These are phyloP conservation scores for Amphibalanus amphitrite DNA, from an alignment of 1,140 invertebrate genomes.

Conservation along the genomic window DNA sequence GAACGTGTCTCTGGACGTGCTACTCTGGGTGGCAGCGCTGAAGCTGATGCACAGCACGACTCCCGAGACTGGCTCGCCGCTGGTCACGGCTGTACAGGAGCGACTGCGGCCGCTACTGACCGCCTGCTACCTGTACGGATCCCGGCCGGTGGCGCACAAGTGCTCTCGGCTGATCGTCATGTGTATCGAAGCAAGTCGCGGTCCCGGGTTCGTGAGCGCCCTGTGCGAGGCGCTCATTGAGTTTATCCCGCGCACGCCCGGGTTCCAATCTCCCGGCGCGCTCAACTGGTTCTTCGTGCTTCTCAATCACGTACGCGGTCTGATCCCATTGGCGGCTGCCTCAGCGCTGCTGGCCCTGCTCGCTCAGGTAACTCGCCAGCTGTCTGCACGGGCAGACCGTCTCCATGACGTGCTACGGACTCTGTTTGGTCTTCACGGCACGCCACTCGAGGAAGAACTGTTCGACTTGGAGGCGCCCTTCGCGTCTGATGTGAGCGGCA, in stretches of 20 bases:
- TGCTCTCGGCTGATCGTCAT: constrained; percentile 63
- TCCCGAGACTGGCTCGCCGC: too few relatives aligned
- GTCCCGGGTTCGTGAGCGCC: background rate
- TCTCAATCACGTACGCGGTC: constrained; percentile 45
- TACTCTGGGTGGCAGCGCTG: constrained; percentile 23
- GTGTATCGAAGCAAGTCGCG: constrained; percentile 41
- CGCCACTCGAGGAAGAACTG: constrained; percentile 66
- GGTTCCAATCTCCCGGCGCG: constrained; percentile 56
- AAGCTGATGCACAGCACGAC: constrained; percentile 20
- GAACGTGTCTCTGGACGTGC: constrained; percentile 16
- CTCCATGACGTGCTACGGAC: constrained; percentile 61
- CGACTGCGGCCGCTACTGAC: constrained; percentile 32
- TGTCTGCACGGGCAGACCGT: constrained; percentile 31
- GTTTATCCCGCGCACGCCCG: constrained; percentile 31
- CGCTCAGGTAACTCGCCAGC: constrained; percentile 37
- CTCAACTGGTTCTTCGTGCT: constrained; percentile 69
- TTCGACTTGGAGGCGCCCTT: constrained; percentile 67
- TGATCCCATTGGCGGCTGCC: constrained; percentile 32
- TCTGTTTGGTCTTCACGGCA: constrained; percentile 71
- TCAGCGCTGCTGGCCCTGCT: constrained; percentile 32
- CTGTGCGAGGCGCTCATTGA: constrained; percentile 8
- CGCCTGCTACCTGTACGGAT: constrained; percentile 55
- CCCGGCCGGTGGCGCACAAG: constrained; percentile 68
- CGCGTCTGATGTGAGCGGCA: too few relatives aligned
- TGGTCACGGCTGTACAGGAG: constrained; percentile 18